A percentile compares a stretch with the other conserved stretches of the same genome.
phyloP scores from a whole-genome alignment of 2,113 vertebrate genomes.

The Urocynchramus pylzowi region DNA sequence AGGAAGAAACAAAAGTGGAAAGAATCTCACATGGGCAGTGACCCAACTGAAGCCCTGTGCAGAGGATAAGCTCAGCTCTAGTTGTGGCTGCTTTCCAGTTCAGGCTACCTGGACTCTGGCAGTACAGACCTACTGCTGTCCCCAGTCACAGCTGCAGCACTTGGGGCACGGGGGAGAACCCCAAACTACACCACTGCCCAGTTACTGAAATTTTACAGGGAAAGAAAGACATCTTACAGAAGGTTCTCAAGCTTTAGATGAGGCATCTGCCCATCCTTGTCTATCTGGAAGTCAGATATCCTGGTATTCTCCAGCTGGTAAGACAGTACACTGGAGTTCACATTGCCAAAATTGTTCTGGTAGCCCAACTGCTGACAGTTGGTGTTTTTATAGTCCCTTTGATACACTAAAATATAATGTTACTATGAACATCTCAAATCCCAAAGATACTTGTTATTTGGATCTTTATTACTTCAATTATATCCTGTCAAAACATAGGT shows the following conservation, averaged over 20 bases:
- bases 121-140: background rate
- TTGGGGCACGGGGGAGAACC: fast-evolving
- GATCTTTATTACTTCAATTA: background rate
- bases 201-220: background rate
- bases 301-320: background rate
- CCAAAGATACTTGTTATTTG: background rate
- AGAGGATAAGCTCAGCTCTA: background rate
- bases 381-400: background rate
- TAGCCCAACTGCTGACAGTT: background rate
- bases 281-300: background rate
- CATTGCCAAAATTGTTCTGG: background rate
- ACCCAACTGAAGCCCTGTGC: background rate
- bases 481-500: background rate
- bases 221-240: background rate
- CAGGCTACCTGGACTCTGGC: background rate
- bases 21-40: background rate
- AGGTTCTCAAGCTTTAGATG: background rate
- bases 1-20: background rate
- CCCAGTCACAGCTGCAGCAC: fast-evolving
- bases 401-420: background rate
- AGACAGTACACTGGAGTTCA: background rate
- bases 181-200: too few species aligned
- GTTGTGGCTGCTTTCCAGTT: background rate
- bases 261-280: background rate
- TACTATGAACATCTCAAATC: background rate